A percentile compares a stretch with the other conserved stretches of the same genome.
These are phyloP conservation scores for Podiceps cristatus DNA, from an alignment of 2,113 vertebrate genomes.

Conservation along the genomic window DNA sequence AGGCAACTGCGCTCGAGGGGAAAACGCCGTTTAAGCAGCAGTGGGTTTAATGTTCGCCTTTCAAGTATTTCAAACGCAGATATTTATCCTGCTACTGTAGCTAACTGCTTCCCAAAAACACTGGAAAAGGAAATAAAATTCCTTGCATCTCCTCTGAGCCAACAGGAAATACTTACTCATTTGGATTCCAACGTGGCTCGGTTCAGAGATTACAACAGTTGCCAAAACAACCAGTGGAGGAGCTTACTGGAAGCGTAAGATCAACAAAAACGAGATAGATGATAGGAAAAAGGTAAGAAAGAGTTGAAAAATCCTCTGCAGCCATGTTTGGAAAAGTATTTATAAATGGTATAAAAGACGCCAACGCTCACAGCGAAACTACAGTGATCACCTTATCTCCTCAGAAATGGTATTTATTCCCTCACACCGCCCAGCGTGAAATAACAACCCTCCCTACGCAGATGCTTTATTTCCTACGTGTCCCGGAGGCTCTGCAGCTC, in stretches of 20 bases:
- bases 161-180: slow-evolving; percentile 37
- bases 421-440: background rate
- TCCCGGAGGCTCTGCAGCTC: background rate
- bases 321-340: background rate
- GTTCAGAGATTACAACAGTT: background rate
- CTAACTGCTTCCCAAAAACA: background rate
- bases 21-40: background rate
- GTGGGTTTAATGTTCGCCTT: background rate
- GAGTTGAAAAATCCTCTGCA: background rate
- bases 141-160: background rate
- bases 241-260: background rate
- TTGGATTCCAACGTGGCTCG: background rate
- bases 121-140: background rate
- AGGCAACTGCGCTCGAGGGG: background rate
- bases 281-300: background rate
- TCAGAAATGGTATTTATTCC: background rate
- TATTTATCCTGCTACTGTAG: background rate
- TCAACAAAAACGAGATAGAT: background rate
- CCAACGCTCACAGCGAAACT: background rate
- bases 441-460: rapidly evolving
- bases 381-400: background rate
- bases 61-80: background rate
- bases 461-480: background rate
- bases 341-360: rapidly evolving
- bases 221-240: slow-evolving; percentile 1